These are phyloP conservation scores for Andrena fulva DNA, from an alignment of 2,888 invertebrate species.

Conservation along the genomic window DNA sequence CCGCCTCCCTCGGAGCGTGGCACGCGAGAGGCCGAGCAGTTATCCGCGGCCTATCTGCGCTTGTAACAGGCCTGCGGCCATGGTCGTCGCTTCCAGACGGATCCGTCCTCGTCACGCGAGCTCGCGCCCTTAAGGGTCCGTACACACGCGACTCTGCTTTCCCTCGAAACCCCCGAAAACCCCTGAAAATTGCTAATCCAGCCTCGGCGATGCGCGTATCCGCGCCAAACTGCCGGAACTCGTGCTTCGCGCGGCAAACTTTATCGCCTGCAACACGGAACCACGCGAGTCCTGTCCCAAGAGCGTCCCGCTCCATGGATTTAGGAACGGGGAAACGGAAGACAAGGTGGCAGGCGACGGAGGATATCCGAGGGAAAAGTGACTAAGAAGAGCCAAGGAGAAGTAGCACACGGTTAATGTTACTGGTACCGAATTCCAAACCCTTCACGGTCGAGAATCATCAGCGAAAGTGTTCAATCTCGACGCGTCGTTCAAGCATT, in stretches of 20 bases:
- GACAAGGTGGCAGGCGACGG: too few species aligned
- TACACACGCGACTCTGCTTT: slow-evolving; percentile 53
- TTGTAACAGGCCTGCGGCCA: slow-evolving; percentile 32
- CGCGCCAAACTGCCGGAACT: slow-evolving; percentile 20
- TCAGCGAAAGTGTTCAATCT: background rate
- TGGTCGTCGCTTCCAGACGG: slow-evolving; percentile 72
- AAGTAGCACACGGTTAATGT: too few species aligned
- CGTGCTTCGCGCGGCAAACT: background rate
- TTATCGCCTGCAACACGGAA: background rate
- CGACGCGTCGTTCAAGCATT: background rate
- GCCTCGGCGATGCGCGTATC: slow-evolving; percentile 6
- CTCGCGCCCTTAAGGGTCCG: slow-evolving; percentile 39
- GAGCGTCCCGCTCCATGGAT: background rate
- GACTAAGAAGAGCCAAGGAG: too few species aligned
- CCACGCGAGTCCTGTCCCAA: background rate
- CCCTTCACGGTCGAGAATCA: background rate
- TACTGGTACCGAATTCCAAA: too few species aligned
- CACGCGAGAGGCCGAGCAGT: slow-evolving; percentile 47
- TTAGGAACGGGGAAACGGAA: background rate
- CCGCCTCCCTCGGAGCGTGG: slow-evolving; percentile 28
- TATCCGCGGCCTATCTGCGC: slow-evolving; percentile 64
- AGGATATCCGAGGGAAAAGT: too few species aligned
- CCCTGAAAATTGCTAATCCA: slow-evolving; percentile 49
- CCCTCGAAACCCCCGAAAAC: slow-evolving; percentile 38
- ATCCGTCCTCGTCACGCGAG: slow-evolving; percentile 73